Evolutionary conservation across 1,140 invertebrate species (phyloP), one percentile per base, ranked within the genome.

Genomic region (Drosophila aff.): DNA sequence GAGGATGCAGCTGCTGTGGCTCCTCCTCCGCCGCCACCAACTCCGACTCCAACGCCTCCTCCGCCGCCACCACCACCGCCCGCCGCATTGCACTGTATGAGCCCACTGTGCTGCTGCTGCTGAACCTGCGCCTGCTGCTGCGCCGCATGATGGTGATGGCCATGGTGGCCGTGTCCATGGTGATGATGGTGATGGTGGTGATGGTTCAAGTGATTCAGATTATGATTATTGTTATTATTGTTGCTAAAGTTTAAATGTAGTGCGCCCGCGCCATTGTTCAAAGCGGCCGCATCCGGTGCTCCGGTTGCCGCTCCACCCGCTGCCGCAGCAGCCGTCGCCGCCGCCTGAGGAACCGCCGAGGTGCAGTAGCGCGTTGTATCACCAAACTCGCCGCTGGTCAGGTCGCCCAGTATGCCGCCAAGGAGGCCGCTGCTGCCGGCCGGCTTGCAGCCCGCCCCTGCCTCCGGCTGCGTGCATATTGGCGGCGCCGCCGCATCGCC

Each of bases 341-440:
- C 46, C 18, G 62, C 49, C 52, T 73, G 74, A 67, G 87, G 87
- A 79, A 90, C 84, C 50, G 91, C 91, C 76, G 91, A 92, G 28
- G 91, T 92, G 79, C 91, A 92, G 75, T 92, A 92, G 61, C 91
- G 91, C 55, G 87, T 92, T 55, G 91, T 92, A 85, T 92, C 91
- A 91, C 89, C 90, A 62, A 92, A 92, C 79, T 92, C 91, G 53
- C 91, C 89, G 74, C 89, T 92, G 58, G 82, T 92, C 46, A 92
- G 67, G 77, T 92, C 91, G 10, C 91, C 91, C 43, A 92, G 52
- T 59, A 92, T 92, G 31, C 92, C 91, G 23, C 92, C 91, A 10
- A 92, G 63, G 8, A 92, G 58, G 8, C 90, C 87, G 36, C 91
- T 79, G 66, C 91, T 92, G 57, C 92, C 92, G 2, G 71, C 74